Evolutionary conservation across 1,140 invertebrate species (phyloP).

Genomic region (Cyclina sinensis): DNA sequence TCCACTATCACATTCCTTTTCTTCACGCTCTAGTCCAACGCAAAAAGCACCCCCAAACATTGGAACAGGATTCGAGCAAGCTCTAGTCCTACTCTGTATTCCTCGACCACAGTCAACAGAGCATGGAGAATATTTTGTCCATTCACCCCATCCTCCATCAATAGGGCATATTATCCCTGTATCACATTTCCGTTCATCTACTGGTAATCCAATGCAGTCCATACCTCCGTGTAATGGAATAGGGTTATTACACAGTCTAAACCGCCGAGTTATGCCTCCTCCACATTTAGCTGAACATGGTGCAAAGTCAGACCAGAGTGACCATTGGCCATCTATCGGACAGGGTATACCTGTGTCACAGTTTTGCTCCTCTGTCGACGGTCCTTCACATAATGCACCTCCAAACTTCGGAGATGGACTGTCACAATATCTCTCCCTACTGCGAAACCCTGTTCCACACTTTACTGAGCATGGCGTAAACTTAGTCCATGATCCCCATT

Average conservation of each 20-base stretch:
- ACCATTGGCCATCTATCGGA: conserved; percentile 60
- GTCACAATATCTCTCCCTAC: conserved; percentile 24
- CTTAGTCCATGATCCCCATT: conserved; percentile 37
- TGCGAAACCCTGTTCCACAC: conserved; percentile 23
- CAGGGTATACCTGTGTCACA: conserved; percentile 58
- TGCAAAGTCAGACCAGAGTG: conserved; percentile 39
- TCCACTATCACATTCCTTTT: conserved; percentile 67
- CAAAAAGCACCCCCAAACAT: conserved; percentile 76
- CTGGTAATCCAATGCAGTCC: conserved; percentile 41
- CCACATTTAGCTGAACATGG: conserved; percentile 49
- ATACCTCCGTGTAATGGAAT: conserved; percentile 49
- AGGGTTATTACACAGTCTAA: conserved; percentile 56
- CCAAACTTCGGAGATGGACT: conserved; percentile 44
- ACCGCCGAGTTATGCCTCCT: conserved; percentile 3
- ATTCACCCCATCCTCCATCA: conserved; percentile 81
- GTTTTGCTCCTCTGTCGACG: conserved; percentile 2
- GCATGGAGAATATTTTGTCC: conserved; percentile 78
- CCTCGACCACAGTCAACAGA: conserved; percentile 79
- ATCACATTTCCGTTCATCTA: conserved; percentile 57
- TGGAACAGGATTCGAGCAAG: conserved; percentile 79
- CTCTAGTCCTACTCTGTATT: conserved; percentile 73
- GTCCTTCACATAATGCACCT: conserved; percentile 39
- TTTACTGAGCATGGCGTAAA: conserved; percentile 27
- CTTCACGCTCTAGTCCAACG: conserved; percentile 70
- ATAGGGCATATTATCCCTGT: conserved; percentile 55